Conservation (phyloP, 2,113 vertebrate species). For the Pandion haliaetus region DNA sequence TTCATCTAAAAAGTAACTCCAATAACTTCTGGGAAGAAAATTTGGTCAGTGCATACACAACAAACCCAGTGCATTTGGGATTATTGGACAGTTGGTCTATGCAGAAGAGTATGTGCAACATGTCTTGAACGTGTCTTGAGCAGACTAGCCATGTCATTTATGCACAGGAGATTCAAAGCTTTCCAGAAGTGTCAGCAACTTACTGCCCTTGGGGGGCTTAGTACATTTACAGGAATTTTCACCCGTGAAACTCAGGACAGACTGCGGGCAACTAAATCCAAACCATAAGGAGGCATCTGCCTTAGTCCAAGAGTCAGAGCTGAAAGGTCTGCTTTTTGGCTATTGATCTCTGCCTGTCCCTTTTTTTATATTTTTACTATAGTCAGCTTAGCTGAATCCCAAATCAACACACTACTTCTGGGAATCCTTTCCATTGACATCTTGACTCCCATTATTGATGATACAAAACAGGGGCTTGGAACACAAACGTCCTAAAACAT, state of each 20-base stretch:
- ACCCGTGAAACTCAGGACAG: background rate
- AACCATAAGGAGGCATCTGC: background rate
- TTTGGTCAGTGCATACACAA: background rate
- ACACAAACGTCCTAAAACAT: background rate
- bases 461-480: background rate
- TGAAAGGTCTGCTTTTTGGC: background rate
- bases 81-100: background rate
- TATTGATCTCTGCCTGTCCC: background rate
- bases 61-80: background rate
- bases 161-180: background rate
- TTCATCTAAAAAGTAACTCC: background rate
- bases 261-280: background rate
- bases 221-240: background rate
- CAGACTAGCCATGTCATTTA: background rate
- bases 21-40: background rate
- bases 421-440: background rate
- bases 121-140: background rate
- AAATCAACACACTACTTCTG: background rate
- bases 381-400: background rate
- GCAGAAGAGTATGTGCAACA: background rate
- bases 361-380: background rate
- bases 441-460: background rate
- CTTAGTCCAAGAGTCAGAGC: background rate
- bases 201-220: background rate
- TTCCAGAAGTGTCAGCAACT: background rate